Evolutionary conservation across 92 coral and sea anemone genomes (phyloP), one percentile per base, ranked within the genome.

Genomic region (Siderastrea siderea): DNA sequence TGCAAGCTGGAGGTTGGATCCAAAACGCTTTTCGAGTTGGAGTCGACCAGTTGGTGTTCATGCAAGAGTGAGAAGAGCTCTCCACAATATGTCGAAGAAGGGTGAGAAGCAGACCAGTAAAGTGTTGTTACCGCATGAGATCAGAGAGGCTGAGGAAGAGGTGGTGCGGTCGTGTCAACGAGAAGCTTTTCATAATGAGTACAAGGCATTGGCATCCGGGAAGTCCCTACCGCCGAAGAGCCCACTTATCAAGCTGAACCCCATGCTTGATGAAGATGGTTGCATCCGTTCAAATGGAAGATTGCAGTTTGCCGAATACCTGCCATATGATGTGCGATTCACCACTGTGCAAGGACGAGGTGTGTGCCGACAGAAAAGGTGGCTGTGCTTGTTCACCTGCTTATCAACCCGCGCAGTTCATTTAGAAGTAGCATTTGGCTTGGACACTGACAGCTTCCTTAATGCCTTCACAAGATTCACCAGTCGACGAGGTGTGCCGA

Each of bases 301-400:
- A 65, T 75, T 87, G 52, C 55, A 77, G 61, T 87, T 77, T 70
- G 94, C 92, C 3, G 90, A 93, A 7, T 74, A 68, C 63, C 92
- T 93, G 7, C 83, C 92, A 2, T 88, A 72, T 68, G 89, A 89
- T 75, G 84, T 69, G 3, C 63, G 90, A 4, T 91, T 90, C 74
- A 67, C 78, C 77, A 93, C 94, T 6, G 87, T 90, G 11, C 94
- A 93, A 74, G 94, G 96, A 65, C 86, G 88, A 47, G 89, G 92
- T 17, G 79, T 61, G 58, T 69, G 69, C 55, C 81, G 91, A 17
- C 91, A 75, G 50, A 93, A 93, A 75, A 83, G 92, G 62, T 91
- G 92, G 88, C 76, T 93, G 71, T 93, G 96, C 80, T 52, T 91
- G 60, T 94, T 94, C 70, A 91, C 95, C 14, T 92, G 95, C 47